phyloP scores from a whole-genome alignment of 1,140 invertebrate genomes.

The Gryon sp. region DNA sequence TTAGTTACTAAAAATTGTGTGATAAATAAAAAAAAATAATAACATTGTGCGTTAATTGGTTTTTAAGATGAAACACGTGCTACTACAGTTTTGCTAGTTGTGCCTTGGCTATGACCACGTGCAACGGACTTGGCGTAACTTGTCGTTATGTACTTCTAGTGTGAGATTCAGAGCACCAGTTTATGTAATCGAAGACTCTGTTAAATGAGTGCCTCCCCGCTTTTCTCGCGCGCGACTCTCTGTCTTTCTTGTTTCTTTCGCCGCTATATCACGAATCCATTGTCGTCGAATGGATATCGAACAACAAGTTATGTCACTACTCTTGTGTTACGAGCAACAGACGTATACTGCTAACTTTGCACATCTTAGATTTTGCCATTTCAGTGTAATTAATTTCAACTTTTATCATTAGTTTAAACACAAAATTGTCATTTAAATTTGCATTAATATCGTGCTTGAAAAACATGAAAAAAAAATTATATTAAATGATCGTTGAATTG shows the following conservation, averaged over 20 bases:
- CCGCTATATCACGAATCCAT: slow-evolving; percentile 30
- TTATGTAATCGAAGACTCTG: slow-evolving; percentile 73
- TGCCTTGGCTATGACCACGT: slow-evolving; percentile 41
- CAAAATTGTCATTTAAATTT: no score
- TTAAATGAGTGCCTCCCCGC: slow-evolving; percentile 65
- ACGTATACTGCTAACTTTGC: slow-evolving; percentile 2
- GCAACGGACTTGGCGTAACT: slow-evolving; percentile 44
- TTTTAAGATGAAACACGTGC: slow-evolving; percentile 43
- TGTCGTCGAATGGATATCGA: slow-evolving; percentile 48
- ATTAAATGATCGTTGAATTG: no score
- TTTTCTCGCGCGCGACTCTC: slow-evolving; percentile 25
- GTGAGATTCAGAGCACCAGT: slow-evolving; percentile 68
- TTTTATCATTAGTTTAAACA: no score
- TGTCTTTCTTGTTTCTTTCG: slow-evolving; percentile 27
- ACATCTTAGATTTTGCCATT: slow-evolving; percentile 19
- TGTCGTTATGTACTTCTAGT: slow-evolving; percentile 52
- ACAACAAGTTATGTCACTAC: slow-evolving; percentile 63
- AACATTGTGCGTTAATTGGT: slow-evolving; percentile 30
- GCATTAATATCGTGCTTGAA: no score
- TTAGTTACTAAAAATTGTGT: no score
- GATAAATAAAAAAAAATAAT: no score
- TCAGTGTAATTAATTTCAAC: slow-evolving; percentile 13
- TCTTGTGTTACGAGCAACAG: slow-evolving; percentile 8
- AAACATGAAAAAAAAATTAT: no score
- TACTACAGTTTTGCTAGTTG: slow-evolving; percentile 26